phyloP scores from a whole-genome alignment of 2,113 vertebrate species.

The Shinisaurus crocodilurus region DNA sequence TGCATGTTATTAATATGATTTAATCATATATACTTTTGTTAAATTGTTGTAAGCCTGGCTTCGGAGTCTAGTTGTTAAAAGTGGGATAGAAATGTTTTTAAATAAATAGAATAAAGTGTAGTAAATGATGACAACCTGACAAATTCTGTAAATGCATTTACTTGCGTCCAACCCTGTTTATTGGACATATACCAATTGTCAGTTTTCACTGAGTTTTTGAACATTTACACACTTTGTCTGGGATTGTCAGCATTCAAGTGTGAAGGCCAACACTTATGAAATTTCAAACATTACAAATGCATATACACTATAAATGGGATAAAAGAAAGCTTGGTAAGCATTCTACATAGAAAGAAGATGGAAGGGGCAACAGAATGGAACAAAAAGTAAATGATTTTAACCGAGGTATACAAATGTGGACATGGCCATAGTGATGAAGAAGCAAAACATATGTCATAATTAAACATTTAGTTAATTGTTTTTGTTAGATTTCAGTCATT shows the following conservation, averaged over 20 bases:
- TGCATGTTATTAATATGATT: background rate
- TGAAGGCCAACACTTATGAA: background rate
- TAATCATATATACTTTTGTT: background rate
- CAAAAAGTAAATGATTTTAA: background rate
- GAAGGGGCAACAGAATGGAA: background rate
- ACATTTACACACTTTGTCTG: background rate
- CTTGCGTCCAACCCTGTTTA: background rate
- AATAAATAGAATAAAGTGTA: background rate
- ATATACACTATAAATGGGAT: background rate
- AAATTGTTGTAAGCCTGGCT: background rate
- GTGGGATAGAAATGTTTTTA: background rate
- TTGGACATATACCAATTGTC: background rate
- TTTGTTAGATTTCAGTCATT: background rate
- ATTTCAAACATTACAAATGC: background rate
- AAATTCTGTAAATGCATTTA: background rate
- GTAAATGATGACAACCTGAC: background rate
- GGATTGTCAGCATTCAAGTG: background rate
- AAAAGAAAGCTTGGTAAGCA: background rate
- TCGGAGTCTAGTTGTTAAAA: background rate
- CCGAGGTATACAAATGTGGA: background rate
- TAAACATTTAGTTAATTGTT: background rate
- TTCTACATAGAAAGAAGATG: background rate
- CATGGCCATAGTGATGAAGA: background rate
- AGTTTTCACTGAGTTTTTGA: background rate
- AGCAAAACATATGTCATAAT: background rate